Base-by-base conservation (phyloP, 2,888 invertebrate species). In the Epiperipatus broadwayi region DNA sequence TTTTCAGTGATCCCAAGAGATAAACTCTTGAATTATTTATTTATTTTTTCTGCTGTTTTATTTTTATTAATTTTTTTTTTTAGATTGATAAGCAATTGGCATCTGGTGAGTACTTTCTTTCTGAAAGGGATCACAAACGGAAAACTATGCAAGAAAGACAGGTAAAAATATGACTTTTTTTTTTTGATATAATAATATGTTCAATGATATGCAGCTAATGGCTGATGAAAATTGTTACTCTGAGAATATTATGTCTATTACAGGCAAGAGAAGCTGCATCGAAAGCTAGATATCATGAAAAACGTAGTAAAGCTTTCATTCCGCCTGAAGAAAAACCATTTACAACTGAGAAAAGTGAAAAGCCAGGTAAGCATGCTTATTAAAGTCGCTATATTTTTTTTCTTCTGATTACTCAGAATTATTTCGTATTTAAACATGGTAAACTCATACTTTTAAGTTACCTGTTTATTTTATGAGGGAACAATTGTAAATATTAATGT, bases 51-150 rank as follows among this genome's bases (percentile, higher is more conserved):
- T n/a, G n/a, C n/a, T n/a, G n/a, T n/a, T n/a, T n/a, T n/a, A n/a
- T n/a, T n/a, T 8, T 40, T 10, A 8, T 14, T 5, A 29, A 3
- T 25, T 35, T 39, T 45, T 8, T n/a, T 33, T 41, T 47, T 15
- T 47, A 63, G 61, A 63, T 87, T 53, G 95, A 97, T 58, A 78
- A 78, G 54, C 72, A 87, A 59, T 62, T 97, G 54, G 87, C 81
- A n/a, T 71, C 78, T 30, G 97, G 97, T 40, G 93, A 95, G 65
- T 97, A 83, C 61, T 97, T 97, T 71, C 71, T 95, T 36, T 83
- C 77, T 50, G 75, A 81, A 54, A 53, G 51, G 30, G 41, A 46
- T 20, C 28, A 41, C 22, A 45, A 42, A 27, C 78, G 83, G 49
- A 76, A 73, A 55, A 69, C 66, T 46, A 74, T 72, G 45, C 72